Base-by-base conservation (phyloP, 1,140 invertebrate genomes). In the Leptestheria dahalacensis region DNA sequence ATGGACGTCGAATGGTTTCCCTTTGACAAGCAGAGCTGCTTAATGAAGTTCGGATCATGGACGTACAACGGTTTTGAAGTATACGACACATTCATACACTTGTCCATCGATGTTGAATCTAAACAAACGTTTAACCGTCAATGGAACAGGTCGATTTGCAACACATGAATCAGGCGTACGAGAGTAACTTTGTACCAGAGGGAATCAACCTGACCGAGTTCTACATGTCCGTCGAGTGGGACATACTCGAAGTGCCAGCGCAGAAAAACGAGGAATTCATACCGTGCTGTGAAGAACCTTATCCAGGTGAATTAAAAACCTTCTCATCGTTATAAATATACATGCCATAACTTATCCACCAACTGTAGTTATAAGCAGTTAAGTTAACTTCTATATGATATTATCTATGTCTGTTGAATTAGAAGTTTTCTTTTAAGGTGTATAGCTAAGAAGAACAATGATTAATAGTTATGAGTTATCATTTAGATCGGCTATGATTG, bases 31-130 rank as follows among this genome's bases (percentile, higher is more conserved):
- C 91, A 95, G 72, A 88, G 84, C 54, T 96, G 92, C 70, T 81
- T 86, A 63, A 91, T 97, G 86, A 93, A 92, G 73, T 97, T 97
- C 67, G 91, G 92, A 10, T 94, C 91, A 0, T 97, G 92, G 92
- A 95, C 91, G 11, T 93, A 86, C 72, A 88, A 91, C 70, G 88
- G 88, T 2, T 79, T 82, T 66, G 87, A 91, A 79, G 88, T 91
- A 63, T 58, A 56, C 18, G 28, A 20, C 51, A 23, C 50, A 47
- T 23, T 12, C 23, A 57, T n/a, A 2, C 15, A 18, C 20, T 21
- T n/a, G 18, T 61, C 10, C 2, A 25, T 15, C 10, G 0, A 24
- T 24, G n/a, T 21, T 15, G 20, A 59, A 60, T 60, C 60, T 48
- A 48, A 41, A 23, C 48, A 47, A 20, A 21, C 21, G 25, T 48